phyloP scores from a whole-genome alignment of 2,888 invertebrate species.

The Monochamus alternatus region DNA sequence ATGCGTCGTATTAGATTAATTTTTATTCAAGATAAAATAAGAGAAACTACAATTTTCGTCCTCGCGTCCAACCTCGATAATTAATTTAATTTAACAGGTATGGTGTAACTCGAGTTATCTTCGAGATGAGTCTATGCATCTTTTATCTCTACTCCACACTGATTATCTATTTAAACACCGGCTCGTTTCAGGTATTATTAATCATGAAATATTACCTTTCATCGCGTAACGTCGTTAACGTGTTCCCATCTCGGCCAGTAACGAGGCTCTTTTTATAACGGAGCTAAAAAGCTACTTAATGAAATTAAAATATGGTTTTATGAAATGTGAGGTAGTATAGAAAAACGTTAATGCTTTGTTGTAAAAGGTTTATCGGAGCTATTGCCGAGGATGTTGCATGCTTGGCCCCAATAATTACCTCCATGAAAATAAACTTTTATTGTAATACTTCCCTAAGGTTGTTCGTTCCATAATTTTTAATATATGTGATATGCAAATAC shows the following conservation, averaged over 20 bases:
- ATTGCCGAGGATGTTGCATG: slow-evolving; percentile 56
- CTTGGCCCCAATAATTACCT: slow-evolving; percentile 56
- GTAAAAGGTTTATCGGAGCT: slow-evolving; percentile 32
- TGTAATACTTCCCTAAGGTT: slow-evolving; percentile 55
- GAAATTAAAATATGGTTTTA: slow-evolving; percentile 40
- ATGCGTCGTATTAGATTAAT: too few species aligned
- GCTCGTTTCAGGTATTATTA: slow-evolving; percentile 17
- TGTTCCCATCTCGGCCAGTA: neutral
- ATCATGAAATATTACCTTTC: slow-evolving; percentile 22
- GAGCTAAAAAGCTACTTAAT: slow-evolving; percentile 36
- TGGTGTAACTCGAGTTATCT: too few species aligned
- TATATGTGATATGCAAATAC: slow-evolving; percentile 61
- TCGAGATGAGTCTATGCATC: neutral
- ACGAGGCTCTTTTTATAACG: slow-evolving; percentile 1
- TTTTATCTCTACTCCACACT: neutral
- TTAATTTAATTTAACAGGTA: too few species aligned
- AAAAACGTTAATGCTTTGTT: slow-evolving; percentile 41
- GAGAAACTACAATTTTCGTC: too few species aligned
- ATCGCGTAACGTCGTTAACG: slow-evolving; percentile 13
- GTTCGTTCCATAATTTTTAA: slow-evolving; percentile 59
- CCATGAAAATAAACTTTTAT: slow-evolving; percentile 59
- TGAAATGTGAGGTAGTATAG: slow-evolving; percentile 29
- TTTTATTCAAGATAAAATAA: too few species aligned
- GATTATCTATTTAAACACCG: slow-evolving; percentile 2
- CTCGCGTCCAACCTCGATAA: too few species aligned